Conservation (phyloP, 2,113 vertebrate species). For the Cariama cristata region DNA sequence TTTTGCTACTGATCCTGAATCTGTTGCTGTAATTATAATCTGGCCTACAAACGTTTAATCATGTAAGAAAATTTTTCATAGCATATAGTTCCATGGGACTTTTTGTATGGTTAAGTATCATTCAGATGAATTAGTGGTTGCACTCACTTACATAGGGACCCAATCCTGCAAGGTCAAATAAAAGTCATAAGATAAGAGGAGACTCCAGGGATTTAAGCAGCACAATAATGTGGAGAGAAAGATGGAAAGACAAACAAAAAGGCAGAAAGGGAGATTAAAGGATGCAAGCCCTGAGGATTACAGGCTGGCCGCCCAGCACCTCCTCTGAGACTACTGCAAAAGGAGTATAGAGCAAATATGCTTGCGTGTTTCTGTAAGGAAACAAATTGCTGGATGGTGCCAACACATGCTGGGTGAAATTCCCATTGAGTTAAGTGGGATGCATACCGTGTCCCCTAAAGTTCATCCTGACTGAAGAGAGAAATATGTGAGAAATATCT, state of each 20-base stretch:
- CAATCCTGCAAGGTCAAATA: background rate
- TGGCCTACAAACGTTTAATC: background rate
- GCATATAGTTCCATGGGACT: background rate
- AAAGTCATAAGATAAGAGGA: background rate
- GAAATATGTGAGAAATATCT: conserved; percentile 32
- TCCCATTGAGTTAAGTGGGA: conserved; percentile 34
- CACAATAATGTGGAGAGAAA: conserved; percentile 23
- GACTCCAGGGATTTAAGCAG: background rate
- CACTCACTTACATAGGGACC: background rate
- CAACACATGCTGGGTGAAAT: conserved; percentile 29
- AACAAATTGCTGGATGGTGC: background rate
- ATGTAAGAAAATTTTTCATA: background rate
- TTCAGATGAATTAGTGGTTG: background rate
- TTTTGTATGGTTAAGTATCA: background rate
- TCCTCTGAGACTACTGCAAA: conserved; percentile 40
- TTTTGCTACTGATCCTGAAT: background rate
- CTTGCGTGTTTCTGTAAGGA: background rate
- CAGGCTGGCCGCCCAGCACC: conserved; percentile 47
- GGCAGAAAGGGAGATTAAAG: background rate
- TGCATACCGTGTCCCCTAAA: background rate
- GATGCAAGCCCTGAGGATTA: background rate
- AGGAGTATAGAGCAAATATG: background rate
- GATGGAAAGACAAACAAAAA: conserved; percentile 58
- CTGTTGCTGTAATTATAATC: background rate
- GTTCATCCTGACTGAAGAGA: background rate